phyloP scores from a whole-genome alignment of 1,140 invertebrate species.

The Catajapyx aquilonaris region DNA sequence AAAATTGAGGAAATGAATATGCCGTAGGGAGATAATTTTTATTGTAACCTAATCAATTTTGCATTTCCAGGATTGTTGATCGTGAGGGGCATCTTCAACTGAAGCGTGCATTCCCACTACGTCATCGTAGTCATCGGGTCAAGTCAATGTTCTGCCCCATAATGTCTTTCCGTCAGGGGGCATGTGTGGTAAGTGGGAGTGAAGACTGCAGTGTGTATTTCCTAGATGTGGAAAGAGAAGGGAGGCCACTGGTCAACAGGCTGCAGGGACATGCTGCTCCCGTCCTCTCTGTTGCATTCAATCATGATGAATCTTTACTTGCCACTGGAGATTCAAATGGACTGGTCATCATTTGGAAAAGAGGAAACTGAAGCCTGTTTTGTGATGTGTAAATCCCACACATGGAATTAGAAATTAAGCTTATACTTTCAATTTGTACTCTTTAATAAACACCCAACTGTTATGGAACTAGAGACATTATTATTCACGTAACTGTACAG shows the following conservation, averaged over 20 bases:
- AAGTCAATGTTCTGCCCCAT: slow-evolving; percentile 67
- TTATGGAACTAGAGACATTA: too few species aligned
- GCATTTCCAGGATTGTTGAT: slow-evolving; percentile 37
- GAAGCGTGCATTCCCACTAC: slow-evolving; percentile 39
- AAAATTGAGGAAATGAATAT: too few species aligned
- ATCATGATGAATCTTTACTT: slow-evolving; percentile 70
- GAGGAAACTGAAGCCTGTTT: too few species aligned
- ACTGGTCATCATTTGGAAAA: slow-evolving; percentile 67
- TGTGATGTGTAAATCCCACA: too few species aligned
- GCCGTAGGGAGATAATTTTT: too few species aligned
- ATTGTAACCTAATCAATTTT: too few species aligned
- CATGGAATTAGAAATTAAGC: too few species aligned
- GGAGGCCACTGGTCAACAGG: slow-evolving; percentile 52
- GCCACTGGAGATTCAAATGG: slow-evolving; percentile 66
- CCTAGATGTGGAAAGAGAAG: slow-evolving; percentile 49
- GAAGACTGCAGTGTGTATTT: slow-evolving; percentile 74
- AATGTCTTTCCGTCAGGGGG: slow-evolving; percentile 56
- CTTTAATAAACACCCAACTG: too few species aligned
- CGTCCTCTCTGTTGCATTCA: slow-evolving; percentile 64
- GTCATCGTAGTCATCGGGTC: slow-evolving; percentile 35
- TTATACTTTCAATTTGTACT: too few species aligned
- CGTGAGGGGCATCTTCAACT: slow-evolving; percentile 38
- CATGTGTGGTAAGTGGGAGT: slow-evolving; percentile 58
- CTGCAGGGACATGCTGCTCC: slow-evolving; percentile 62
- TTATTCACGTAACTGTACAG: too few species aligned